Conservation (phyloP, 2,797 vertebrate species). For the Thripadectes ignobilis region DNA sequence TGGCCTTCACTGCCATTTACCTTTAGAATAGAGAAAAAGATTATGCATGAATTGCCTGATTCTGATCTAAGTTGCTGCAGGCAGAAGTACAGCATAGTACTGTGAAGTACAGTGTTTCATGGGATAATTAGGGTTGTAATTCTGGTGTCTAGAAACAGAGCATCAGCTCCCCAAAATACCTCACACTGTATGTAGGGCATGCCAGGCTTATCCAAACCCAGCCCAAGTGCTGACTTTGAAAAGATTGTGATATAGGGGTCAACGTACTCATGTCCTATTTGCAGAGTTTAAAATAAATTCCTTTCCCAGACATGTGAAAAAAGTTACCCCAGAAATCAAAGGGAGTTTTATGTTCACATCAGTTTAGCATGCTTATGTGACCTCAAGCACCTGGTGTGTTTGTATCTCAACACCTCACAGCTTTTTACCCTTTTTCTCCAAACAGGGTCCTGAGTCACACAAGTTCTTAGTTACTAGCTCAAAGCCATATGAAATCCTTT, state of each 20-base stretch:
- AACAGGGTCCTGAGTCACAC: neutral
- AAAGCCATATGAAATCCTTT: neutral
- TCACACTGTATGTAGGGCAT: neutral
- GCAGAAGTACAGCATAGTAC: neutral
- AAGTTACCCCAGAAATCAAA: neutral
- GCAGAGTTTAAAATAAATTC: neutral
- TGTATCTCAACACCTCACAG: neutral
- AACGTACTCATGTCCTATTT: fast-evolving
- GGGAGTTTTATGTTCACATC: neutral
- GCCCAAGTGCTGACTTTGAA: neutral
- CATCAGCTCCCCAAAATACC: neutral
- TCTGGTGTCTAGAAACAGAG: neutral
- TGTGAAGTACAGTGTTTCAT: neutral
- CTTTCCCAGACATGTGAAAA: neutral
- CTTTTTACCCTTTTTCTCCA: neutral
- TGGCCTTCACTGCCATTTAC: neutral
- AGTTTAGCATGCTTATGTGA: neutral
- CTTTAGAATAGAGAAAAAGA: neutral
- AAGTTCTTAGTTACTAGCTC: neutral
- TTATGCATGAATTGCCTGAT: neutral
- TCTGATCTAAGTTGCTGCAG: conserved; percentile 5
- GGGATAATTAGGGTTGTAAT: neutral
- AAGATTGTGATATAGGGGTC: neutral
- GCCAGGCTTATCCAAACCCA: neutral
- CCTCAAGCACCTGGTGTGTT: neutral